A percentile compares a stretch with the other conserved stretches of the same genome.
These are phyloP conservation scores for Platerodrilus igneus DNA, from an alignment of 2,888 invertebrate species.

Conservation along the genomic window DNA sequence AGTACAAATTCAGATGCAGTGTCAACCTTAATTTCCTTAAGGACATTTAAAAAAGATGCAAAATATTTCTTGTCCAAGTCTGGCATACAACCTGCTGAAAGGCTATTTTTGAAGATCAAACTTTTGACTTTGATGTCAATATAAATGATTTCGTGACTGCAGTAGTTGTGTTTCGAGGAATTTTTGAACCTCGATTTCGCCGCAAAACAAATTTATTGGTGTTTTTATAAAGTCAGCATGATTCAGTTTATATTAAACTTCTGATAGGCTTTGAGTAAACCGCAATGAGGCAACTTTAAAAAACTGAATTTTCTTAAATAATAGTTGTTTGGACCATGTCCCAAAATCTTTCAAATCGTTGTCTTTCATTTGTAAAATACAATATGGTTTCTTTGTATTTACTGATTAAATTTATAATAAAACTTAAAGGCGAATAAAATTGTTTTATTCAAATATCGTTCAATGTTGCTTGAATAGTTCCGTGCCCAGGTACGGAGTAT, in stretches of 20 bases:
- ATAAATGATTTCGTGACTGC: too few relatives aligned
- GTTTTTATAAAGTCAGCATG: too few relatives aligned
- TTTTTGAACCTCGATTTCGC: too few relatives aligned
- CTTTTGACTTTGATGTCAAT: too few relatives aligned
- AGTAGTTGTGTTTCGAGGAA: too few relatives aligned
- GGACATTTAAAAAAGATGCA: slow-evolving; percentile 2
- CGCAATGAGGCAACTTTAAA: slow-evolving; percentile 4
- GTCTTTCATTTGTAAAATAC: background rate
- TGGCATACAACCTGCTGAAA: slow-evolving; percentile 4
- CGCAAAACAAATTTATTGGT: too few relatives aligned
- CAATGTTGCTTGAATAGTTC: slow-evolving; percentile 22
- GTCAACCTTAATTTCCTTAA: background rate
- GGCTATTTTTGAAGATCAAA: background rate
- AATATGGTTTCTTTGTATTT: slow-evolving; percentile 1
- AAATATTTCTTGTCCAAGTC: slow-evolving; percentile 4
- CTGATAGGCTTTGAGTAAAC: slow-evolving; percentile 2
- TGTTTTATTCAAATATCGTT: slow-evolving; percentile 19
- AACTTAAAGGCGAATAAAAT: slow-evolving; percentile 1
- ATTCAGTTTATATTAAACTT: slow-evolving; percentile 2
- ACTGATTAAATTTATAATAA: slow-evolving; percentile 3
- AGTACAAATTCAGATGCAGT: slow-evolving; percentile 1
- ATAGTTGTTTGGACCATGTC: too few relatives aligned
- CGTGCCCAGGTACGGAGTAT: slow-evolving; percentile 30
- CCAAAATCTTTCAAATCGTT: too few relatives aligned
- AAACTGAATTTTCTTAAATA: slow-evolving; percentile 3